Evolutionary conservation across 2,797 vertebrate species (phyloP), one percentile per base, ranked within the genome.

Genomic region (Cyclopterus lumpus): DNA sequence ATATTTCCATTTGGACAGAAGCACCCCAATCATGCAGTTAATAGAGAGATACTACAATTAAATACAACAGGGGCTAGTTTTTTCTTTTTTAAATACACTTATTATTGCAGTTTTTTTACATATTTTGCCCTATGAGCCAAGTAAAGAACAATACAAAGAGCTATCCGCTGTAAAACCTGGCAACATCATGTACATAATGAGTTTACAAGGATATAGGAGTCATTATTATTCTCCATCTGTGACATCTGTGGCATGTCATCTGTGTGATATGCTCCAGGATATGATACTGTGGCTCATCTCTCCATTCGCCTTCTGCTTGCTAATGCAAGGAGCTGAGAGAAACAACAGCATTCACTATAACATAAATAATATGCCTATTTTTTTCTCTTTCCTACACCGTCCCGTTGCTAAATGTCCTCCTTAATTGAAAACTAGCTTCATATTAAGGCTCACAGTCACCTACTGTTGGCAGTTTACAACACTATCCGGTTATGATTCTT

Each of bases 171-270:
- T 51, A 1, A 72, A 51, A 68, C n/a, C 16, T 36, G 15, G 8
- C 6, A 28, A 22, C 40, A 8, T 61, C 30, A 72, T 73, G 26
- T 55, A 54, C 30, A 42, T 36, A 7, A 48, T 71, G 18, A 59
- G 7, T 74, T 62, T 59, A 71, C 48, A 61, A 75, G 28, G 36
- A 58, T 74, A 57, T 16, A 46, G 2, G 22, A 32, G 26, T 76
- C 67, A 80, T 77, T 68, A 68, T 67, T n/a, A 79, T 78, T 34
- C 64, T 77, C 74, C 61, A 79, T 77, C 69, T 82, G 76, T 80
- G 51, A 53, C 48, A 51, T 51, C 48, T 10, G 22, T 24, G 49
- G 49, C 22, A 12, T 11, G n/a, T 51, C 48, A 22, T 51, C 48
- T 24, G 48, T 51, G 48, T 24, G n/a, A 51, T 14, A 24, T 51